Conservation (phyloP, 2,888 invertebrate species). For the Drosophila ustulata region DNA sequence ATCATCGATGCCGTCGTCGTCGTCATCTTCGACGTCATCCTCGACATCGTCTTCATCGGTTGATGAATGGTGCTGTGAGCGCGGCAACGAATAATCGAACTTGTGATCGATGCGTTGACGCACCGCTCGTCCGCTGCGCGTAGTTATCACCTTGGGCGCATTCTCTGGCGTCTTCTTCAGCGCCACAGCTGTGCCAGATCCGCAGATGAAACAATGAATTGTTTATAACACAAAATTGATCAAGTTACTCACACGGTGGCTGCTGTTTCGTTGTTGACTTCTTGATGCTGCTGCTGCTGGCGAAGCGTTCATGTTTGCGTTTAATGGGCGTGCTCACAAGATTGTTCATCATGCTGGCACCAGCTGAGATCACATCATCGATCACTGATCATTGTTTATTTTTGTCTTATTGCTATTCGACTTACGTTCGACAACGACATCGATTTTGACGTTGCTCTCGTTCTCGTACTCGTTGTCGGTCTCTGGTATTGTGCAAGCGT, state of each 20-base stretch:
- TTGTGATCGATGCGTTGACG: constrained; percentile 50
- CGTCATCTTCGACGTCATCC: constrained; percentile 6
- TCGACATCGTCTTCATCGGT: background rate
- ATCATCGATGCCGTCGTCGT: constrained; percentile 19
- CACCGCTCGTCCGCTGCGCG: constrained; percentile 62
- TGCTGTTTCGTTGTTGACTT: background rate
- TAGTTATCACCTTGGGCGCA: constrained; percentile 24
- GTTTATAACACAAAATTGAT: background rate
- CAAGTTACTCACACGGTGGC: constrained; percentile 25
- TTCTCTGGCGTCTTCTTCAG: background rate
- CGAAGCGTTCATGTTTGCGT: constrained; percentile 33
- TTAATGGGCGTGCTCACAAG: constrained; percentile 34
- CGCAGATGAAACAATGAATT: too few species aligned
- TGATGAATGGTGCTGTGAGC: constrained; percentile 13
- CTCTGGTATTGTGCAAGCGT: constrained; percentile 39
- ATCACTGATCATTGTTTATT: background rate
- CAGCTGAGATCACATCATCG: background rate
- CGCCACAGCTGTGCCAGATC: background rate
- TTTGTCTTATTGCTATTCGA: constrained; percentile 1
- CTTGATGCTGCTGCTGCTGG: constrained; percentile 1
- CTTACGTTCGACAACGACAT: constrained; percentile 29
- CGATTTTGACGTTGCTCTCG: too few species aligned
- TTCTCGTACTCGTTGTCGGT: constrained; percentile 32
- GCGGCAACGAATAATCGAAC: constrained; percentile 59
- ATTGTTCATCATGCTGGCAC: constrained; percentile 28